These are phyloP conservation scores for Tympanoctomys barrerae DNA, from an alignment of 2,797 vertebrate species.

Conservation along the genomic window DNA sequence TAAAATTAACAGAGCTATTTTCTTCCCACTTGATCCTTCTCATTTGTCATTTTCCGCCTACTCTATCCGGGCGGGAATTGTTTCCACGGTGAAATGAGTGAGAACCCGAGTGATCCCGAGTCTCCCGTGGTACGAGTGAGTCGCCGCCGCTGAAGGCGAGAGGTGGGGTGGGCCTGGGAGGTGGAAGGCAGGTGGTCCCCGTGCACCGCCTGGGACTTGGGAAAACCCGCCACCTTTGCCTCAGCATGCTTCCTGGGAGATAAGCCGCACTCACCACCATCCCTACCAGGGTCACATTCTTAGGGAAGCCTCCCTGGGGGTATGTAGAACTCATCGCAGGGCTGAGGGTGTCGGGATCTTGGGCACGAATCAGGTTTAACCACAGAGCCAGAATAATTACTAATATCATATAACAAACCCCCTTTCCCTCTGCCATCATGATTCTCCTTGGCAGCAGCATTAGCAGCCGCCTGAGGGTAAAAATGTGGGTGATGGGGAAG, in stretches of 20 bases:
- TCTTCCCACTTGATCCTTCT: constrained; percentile 40
- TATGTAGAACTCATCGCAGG: constrained; percentile 76
- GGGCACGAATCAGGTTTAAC: constrained; percentile 59
- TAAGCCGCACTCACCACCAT: constrained; percentile 69
- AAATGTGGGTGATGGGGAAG: constrained; percentile 85
- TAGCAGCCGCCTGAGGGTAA: constrained; percentile 83
- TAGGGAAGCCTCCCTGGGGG: constrained; percentile 73
- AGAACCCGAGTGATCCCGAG: constrained; percentile 77
- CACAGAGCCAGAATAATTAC: constrained; percentile 74
- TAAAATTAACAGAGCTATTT: constrained; percentile 68
- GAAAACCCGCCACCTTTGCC: constrained; percentile 6
- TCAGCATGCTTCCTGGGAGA: constrained; percentile 79
- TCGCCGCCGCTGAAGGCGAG: constrained; percentile 81
- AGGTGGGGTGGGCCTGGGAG: constrained; percentile 10
- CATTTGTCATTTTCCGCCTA: constrained; percentile 48
- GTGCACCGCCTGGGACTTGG: too few species aligned
- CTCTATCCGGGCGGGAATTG: constrained; percentile 70
- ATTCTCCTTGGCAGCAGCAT: constrained; percentile 84
- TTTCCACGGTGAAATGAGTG: constrained; percentile 81
- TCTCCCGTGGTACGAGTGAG: too few species aligned
- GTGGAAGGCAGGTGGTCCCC: too few species aligned
- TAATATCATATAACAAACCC: background rate
- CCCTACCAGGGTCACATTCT: constrained; percentile 16
- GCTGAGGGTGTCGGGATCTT: constrained; percentile 68
- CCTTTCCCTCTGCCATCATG: constrained; percentile 86